Evolutionary conservation across 2,888 invertebrate genomes (phyloP).

Genomic region (Dusona sp.): DNA sequence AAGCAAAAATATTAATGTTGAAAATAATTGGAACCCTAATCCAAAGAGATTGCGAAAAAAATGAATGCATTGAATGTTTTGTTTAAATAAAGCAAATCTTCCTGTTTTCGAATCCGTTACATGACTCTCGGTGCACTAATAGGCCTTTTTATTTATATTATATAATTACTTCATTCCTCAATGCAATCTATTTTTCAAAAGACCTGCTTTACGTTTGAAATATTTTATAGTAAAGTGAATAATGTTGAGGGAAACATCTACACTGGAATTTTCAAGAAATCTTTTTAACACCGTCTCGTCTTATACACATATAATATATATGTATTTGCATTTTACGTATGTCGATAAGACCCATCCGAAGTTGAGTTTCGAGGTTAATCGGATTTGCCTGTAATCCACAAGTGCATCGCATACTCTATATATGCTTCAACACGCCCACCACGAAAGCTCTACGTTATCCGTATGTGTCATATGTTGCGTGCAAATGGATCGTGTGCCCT

Average conservation of each 20-base stretch:
- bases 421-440: constrained; percentile 13
- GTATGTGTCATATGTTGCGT: constrained; percentile 61
- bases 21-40: not conserved
- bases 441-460: constrained; percentile 55
- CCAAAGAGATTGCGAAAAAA: not conserved
- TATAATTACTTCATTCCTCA: not conserved
- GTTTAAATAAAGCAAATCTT: not conserved
- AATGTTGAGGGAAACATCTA: not conserved
- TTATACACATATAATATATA: not conserved
- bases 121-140: not conserved
- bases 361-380: constrained; percentile 55
- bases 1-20: not conserved
- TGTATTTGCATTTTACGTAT: constrained; percentile 13
- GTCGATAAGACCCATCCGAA: constrained; percentile 46
- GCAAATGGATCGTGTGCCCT: constrained; percentile 39
- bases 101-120: not conserved
- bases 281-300: not conserved
- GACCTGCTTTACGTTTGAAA: not conserved
- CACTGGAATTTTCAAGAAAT: constrained; percentile 1
- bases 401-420: constrained; percentile 55
- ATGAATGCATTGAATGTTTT: not conserved
- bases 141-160: too few relatives aligned
- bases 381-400: constrained; percentile 64
- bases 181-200: not conserved
- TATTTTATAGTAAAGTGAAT: not conserved